Evolutionary conservation across 2,113 vertebrate species (phyloP).

Genomic region (Numida meleagris): DNA sequence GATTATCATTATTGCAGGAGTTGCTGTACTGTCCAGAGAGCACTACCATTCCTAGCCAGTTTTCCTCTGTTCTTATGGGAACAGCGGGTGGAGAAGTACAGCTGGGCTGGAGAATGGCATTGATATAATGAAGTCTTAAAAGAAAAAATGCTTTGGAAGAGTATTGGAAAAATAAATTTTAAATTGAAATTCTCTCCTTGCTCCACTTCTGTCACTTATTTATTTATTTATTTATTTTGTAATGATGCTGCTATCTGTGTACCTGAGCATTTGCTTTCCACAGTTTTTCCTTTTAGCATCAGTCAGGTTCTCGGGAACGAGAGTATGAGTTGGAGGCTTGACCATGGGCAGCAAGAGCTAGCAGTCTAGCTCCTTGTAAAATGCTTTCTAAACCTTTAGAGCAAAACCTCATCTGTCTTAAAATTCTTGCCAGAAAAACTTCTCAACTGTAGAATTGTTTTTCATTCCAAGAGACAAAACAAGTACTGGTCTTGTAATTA

Average conservation of each 20-base stretch:
- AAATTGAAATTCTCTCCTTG: neutral
- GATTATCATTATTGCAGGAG: neutral
- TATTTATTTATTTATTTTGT: neutral
- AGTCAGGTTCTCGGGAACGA: neutral
- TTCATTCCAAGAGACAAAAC: neutral
- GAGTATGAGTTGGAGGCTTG: neutral
- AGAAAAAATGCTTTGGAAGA: neutral
- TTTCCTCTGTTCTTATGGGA: neutral
- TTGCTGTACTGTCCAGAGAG: neutral
- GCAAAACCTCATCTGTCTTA: neutral
- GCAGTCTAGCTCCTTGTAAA: neutral
- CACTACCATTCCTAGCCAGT: accelerated
- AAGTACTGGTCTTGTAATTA: neutral
- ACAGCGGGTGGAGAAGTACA: neutral
- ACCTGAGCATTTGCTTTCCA: neutral
- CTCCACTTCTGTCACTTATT: neutral
- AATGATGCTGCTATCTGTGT: neutral
- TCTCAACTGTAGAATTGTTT: neutral
- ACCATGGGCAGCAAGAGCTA: neutral
- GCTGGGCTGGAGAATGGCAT: neutral
- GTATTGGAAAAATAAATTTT: neutral
- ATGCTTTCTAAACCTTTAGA: neutral
- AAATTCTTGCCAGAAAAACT: neutral
- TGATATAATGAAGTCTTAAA: neutral
- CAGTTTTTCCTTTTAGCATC: neutral